Base-by-base conservation (phyloP, 1,140 invertebrate species). In the Lepidurus apus region DNA sequence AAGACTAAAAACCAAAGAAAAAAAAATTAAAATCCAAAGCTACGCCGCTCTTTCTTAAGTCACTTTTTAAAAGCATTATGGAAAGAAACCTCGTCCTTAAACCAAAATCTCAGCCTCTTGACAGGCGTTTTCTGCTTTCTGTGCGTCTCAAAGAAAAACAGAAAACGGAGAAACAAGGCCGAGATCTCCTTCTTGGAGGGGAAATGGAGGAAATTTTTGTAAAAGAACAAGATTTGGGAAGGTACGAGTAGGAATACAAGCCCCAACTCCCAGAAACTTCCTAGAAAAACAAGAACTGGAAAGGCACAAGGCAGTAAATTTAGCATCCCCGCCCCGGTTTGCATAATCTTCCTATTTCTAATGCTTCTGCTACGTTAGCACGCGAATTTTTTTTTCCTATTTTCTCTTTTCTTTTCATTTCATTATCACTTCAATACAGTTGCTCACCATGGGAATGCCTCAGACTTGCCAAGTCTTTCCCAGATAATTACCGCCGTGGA, bases 351-450 rank as follows among this genome's bases (percentile, higher is more conserved):
- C 53, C 9, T 6, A 65, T 65, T 65, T 65, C 13, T 17, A 65
- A 65, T 65, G 21, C 53, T 65, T 65, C 21, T 21, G 53, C 53
- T 65, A 65, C 17, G 53, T 65, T 65, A 65, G 53, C 53, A 65
- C 53, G 53, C 53, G 8, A 65, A 17, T 1, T 65, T 65, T 65
- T 65, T 7, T 65, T 21, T n/a, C 5, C 4, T 65, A 7, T 7
- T 13, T 17, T 65, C 21, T 1, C 21, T n/a, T 65, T 9, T 7
- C 21, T 65, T 65, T 65, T 65, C 53, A 6, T 17, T 65, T 17
- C 53, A 9, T 65, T 65, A 34, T 34, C 34, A 34, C 34, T 34
- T 34, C 34, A 34, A 34, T 34, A 34, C 34, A 34, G 34, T 34
- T 34, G 34, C 34, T 34, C 34, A 34, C 34, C 34, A 34, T 4